Evolutionary conservation across 2,797 vertebrate species (phyloP).

Genomic region (Enteromius argenteus): DNA sequence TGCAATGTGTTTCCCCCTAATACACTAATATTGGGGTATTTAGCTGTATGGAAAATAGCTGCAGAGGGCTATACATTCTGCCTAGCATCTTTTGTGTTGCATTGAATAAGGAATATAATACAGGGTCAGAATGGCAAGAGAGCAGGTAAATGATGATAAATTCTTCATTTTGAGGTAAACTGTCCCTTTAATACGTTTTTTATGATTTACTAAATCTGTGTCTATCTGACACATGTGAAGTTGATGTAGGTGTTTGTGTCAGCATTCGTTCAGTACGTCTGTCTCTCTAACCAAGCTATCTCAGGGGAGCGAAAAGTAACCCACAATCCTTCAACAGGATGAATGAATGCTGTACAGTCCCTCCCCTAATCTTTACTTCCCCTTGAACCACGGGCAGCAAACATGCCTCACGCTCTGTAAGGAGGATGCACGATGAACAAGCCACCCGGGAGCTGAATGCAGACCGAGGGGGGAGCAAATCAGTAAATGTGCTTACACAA

Average conservation of each 20-base stretch:
- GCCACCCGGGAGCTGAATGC: slow-evolving; percentile 16
- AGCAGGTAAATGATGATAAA: not conserved
- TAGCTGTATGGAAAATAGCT: not conserved
- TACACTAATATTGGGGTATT: too few relatives aligned
- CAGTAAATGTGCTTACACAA: slow-evolving; percentile 79
- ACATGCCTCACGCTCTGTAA: slow-evolving; percentile 15
- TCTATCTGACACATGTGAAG: not conserved
- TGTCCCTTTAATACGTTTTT: not conserved
- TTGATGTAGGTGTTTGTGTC: slow-evolving; percentile 18
- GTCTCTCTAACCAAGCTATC: not conserved
- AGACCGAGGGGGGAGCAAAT: slow-evolving; percentile 56
- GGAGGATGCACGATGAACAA: not conserved
- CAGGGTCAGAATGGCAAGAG: not conserved
- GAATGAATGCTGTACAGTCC: slow-evolving; percentile 49
- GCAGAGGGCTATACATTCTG: not conserved
- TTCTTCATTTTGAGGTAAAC: not conserved
- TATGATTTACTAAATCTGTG: slow-evolving; percentile 3
- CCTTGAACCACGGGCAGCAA: slow-evolving; percentile 23
- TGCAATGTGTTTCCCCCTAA: too few relatives aligned
- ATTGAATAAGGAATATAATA: not conserved
- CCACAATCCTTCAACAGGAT: slow-evolving; percentile 43
- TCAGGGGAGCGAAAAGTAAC: slow-evolving; percentile 1
- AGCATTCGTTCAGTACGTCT: not conserved
- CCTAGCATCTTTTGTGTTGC: not conserved
- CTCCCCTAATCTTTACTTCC: slow-evolving; percentile 33